Percentiles rank a stretch among this genome's conserved stretches.
Conservation (phyloP, 37 sponge, comb jelly and placozoan genomes). For the Hormiphora californensis region DNA sequence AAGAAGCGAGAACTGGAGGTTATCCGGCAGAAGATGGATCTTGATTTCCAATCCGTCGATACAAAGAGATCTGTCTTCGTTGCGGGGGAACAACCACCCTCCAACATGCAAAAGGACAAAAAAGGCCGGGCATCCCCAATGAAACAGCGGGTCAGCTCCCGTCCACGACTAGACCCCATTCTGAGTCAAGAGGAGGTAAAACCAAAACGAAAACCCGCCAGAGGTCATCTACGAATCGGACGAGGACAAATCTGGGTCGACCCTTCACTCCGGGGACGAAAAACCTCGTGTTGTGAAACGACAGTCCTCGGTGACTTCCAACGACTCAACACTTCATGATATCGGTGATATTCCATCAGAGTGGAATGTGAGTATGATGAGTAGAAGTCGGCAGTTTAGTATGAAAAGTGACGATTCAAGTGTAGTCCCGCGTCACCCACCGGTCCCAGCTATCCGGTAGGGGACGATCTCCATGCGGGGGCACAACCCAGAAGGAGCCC, state of each 20-base stretch:
- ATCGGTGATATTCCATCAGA: not conserved
- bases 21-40: conserved; percentile 7
- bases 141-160: not conserved
- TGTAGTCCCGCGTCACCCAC: not conserved
- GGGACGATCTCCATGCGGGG: not conserved
- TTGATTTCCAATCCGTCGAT: conserved; percentile 1
- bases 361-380: conserved; percentile 18
- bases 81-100: not conserved
- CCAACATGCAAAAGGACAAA: not conserved
- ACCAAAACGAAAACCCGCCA: too few relatives aligned
- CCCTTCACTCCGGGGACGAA: conserved; percentile 1
- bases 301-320: not conserved
- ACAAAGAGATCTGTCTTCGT: not conserved
- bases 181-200: not conserved
- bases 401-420: not conserved
- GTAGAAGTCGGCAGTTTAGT: not conserved
- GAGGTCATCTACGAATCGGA: not conserved
- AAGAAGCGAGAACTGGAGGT: not conserved
- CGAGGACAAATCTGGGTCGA: conserved; percentile 17
- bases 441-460: not conserved
- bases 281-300: not conserved
- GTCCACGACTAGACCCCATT: not conserved
- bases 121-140: not conserved
- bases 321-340: not conserved
- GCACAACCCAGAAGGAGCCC: not conserved